phyloP scores from a whole-genome alignment of 37 sponge, comb jelly and placozoan species.

The Beroe ovata region DNA sequence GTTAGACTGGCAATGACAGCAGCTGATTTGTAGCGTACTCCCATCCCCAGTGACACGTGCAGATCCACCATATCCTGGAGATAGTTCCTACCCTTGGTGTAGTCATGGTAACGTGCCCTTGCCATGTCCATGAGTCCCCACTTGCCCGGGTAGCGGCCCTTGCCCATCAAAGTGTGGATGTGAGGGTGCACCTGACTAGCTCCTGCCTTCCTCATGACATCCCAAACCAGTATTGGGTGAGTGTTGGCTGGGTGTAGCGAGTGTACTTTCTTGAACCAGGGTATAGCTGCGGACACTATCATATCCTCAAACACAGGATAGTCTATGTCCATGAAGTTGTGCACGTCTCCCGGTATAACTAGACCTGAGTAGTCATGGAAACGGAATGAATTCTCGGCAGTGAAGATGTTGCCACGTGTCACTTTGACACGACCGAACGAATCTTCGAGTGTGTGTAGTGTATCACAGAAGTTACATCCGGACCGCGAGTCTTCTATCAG shows the following conservation, averaged over 20 bases:
- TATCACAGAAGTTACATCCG: conserved; percentile 23
- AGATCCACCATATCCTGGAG: conserved; percentile 43
- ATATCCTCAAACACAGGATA: background rate
- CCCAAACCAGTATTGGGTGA: conserved; percentile 12
- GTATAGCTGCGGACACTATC: background rate
- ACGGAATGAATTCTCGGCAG: conserved; percentile 14
- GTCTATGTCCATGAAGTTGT: conserved; percentile 1
- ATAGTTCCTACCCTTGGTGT: conserved; percentile 3
- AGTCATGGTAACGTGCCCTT: background rate
- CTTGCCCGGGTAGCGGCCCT: conserved; percentile 10
- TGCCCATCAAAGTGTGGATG: conserved; percentile 6
- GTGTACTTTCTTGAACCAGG: conserved; percentile 42
- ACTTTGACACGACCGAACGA: background rate
- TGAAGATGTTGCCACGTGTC: conserved; percentile 5
- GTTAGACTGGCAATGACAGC: background rate
- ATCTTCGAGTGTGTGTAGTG: background rate
- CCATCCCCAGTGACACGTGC: conserved; percentile 11
- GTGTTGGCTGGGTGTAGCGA: background rate
- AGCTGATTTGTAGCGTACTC: background rate
- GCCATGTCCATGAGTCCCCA: background rate
- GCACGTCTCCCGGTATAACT: conserved; percentile 23
- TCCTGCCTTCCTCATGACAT: conserved; percentile 37
- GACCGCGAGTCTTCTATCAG: background rate
- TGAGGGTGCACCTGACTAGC: conserved; percentile 38
- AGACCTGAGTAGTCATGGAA: conserved; percentile 20